Conservation (phyloP, 2,888 invertebrate species). For the Antheraea assamensis region DNA sequence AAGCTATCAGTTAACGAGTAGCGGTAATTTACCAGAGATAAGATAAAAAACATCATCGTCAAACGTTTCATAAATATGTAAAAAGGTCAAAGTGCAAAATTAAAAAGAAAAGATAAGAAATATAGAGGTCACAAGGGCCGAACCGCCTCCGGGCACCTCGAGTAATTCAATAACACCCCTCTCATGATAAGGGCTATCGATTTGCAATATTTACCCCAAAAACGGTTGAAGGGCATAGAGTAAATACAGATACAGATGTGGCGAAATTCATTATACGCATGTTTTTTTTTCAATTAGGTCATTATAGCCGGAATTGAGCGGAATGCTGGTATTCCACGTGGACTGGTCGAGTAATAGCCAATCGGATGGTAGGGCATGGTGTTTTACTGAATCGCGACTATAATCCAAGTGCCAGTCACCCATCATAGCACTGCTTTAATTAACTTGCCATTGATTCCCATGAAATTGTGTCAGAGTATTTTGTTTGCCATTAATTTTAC, state of each 20-base stretch:
- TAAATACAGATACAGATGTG: background rate
- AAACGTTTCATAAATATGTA: background rate
- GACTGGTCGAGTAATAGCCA: no score
- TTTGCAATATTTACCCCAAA: conserved; percentile 63
- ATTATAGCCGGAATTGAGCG: no score
- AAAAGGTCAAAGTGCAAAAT: conserved; percentile 23
- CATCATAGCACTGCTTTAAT: no score
- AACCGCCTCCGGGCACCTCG: conserved; percentile 40
- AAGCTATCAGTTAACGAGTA: background rate
- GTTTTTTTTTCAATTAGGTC: no score
- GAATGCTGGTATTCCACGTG: no score
- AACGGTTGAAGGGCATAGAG: conserved; percentile 31
- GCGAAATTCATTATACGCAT: background rate
- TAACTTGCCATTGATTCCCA: no score
- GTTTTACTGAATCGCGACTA: no score
- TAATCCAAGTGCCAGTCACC: no score
- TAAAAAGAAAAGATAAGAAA: conserved; percentile 29
- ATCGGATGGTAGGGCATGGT: no score
- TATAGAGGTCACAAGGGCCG: conserved; percentile 26
- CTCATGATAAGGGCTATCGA: conserved; percentile 63
- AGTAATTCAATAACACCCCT: conserved; percentile 64
- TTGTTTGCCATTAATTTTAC: no score
- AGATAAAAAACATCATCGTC: background rate
- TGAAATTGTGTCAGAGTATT: no score
- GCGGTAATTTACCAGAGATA: background rate